A percentile compares a stretch with the other conserved stretches of the same genome.
Conservation (phyloP, 2,113 vertebrate species). For the Podocnemis expansa region DNA sequence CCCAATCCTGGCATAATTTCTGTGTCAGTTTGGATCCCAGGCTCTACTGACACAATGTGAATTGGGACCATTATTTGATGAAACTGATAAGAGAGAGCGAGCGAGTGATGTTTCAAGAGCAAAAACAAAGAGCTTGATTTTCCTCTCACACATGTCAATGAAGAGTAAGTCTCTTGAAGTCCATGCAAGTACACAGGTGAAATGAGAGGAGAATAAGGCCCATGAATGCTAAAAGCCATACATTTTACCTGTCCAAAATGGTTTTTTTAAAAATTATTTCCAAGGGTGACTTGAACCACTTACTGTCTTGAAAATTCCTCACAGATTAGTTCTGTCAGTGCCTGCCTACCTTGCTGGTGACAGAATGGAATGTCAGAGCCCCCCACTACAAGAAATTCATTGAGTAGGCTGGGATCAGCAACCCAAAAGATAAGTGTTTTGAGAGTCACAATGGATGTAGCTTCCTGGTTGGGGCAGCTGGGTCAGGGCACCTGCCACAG, state of each 20-base stretch:
- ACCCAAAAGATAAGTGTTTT: too few relatives aligned
- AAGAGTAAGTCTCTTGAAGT: neutral
- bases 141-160: neutral
- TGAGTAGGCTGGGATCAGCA: too few relatives aligned
- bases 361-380: too few relatives aligned
- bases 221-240: neutral
- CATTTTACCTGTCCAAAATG: neutral
- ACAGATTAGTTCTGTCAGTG: neutral
- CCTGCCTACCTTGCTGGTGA: neutral
- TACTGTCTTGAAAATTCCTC: neutral
- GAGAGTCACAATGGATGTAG: too few relatives aligned
- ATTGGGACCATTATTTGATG: neutral
- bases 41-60: neutral
- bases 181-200: neutral
- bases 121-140: neutral
- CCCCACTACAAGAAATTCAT: too few relatives aligned
- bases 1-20: neutral
- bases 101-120: neutral
- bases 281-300: neutral
- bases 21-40: neutral
- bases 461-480: too few relatives aligned
- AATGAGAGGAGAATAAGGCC: neutral
- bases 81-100: neutral
- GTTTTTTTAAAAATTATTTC: neutral
- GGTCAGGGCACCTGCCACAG: too few relatives aligned